Evolutionary conservation across 35 echinoderm and acorn worm genomes (phyloP).

Genomic region (Lytechinus variegatus): DNA sequence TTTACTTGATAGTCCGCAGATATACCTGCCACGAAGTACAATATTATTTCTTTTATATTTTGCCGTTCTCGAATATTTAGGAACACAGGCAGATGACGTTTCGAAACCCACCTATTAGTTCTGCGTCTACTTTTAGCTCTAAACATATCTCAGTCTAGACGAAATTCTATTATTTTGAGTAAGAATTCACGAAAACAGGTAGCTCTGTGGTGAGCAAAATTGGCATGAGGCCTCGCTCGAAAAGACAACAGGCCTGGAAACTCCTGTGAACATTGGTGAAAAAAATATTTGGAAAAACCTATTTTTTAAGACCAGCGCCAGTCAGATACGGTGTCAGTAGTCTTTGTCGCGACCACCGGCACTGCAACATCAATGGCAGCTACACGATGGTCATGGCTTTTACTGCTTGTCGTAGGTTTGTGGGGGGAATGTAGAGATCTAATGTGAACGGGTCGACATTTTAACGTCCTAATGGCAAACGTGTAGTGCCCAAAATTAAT

Average conservation of each 20-base stretch:
- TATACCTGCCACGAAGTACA: neutral
- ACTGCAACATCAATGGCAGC: neutral
- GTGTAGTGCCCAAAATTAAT: neutral
- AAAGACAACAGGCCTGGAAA: neutral
- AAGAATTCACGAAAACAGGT: neutral
- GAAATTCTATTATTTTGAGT: neutral
- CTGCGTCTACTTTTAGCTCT: neutral
- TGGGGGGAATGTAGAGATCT: neutral
- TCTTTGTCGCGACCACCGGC: no score
- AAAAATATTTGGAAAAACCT: neutral
- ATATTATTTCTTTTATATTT: neutral
- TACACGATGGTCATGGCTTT: neutral
- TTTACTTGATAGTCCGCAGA: neutral
- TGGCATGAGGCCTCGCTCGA: neutral
- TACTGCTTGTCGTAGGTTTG: neutral
- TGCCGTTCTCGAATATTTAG: neutral
- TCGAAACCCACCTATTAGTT: neutral
- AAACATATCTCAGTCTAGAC: conserved; percentile 8
- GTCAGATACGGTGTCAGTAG: neutral
- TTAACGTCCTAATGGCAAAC: neutral
- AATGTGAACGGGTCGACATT: neutral
- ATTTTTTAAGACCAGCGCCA: no score
- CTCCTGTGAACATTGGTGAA: neutral
- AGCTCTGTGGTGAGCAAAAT: neutral
- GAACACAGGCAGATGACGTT: neutral